Conservation (phyloP, 2,113 vertebrate genomes). For the Delphinapterus leucas region DNA sequence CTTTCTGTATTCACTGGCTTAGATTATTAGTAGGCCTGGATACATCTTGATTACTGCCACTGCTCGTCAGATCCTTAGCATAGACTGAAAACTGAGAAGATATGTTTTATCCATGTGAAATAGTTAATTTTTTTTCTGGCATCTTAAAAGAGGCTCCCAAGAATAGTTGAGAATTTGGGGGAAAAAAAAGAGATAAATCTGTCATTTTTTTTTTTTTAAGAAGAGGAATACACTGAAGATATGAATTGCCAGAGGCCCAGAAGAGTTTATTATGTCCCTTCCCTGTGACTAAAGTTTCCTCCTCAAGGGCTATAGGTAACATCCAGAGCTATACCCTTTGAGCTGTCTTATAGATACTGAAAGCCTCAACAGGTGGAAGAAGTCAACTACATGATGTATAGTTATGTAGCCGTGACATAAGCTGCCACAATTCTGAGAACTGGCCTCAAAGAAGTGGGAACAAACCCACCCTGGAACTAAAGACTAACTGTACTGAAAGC, state of each 20-base stretch:
- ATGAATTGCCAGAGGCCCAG: background rate
- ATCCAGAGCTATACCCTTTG: background rate
- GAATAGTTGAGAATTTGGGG: background rate
- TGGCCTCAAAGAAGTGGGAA: background rate
- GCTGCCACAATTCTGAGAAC: background rate
- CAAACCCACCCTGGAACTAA: background rate
- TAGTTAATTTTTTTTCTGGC: background rate
- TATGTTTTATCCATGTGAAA: background rate
- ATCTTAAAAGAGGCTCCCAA: background rate
- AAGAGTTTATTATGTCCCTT: background rate
- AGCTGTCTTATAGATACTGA: background rate
- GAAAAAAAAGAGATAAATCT: background rate
- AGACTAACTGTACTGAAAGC: background rate
- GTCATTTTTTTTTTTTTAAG: background rate
- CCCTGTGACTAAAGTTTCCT: background rate
- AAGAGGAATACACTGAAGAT: background rate
- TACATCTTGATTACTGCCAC: background rate
- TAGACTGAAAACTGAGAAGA: background rate
- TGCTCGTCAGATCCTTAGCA: background rate
- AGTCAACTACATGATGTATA: background rate
- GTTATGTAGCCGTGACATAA: background rate
- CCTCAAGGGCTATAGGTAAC: background rate
- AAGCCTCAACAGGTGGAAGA: background rate
- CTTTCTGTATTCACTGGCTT: background rate
- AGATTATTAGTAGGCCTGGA: background rate